phyloP scores from a whole-genome alignment of 35 echinoderm and acorn worm species.

The Ophiothrix spiculata region DNA sequence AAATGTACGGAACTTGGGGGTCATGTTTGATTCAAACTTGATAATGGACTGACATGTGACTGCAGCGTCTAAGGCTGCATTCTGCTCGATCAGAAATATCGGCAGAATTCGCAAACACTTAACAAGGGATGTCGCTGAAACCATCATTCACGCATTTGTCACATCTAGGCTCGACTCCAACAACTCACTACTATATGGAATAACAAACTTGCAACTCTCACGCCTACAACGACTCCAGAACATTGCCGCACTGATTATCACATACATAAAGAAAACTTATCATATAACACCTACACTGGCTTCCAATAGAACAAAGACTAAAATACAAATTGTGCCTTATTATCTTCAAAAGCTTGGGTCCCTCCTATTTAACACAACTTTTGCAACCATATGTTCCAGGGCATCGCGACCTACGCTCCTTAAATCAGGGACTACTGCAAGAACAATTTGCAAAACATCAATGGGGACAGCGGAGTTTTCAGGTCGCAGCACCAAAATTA shows the following conservation, averaged over 20 bases:
- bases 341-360: not conserved
- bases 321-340: not conserved
- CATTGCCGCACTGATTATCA: not conserved
- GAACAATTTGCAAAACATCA: not conserved
- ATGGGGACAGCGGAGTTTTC: not conserved
- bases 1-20: constrained; percentile 10
- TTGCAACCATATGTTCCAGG: not conserved
- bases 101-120: constrained; percentile 30
- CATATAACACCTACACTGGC: not conserved
- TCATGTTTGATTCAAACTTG: constrained; percentile 22
- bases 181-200: constrained; percentile 3
- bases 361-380: not conserved
- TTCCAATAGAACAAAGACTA: not conserved
- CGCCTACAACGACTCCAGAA: not conserved
- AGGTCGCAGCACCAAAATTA: not conserved
- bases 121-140: not conserved
- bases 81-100: constrained; percentile 4
- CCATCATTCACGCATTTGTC: no score
- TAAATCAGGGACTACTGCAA: not conserved
- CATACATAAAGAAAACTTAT: not conserved
- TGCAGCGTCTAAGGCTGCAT: constrained; percentile 29
- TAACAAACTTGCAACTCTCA: not conserved
- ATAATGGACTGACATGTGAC: constrained; percentile 13
- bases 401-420: not conserved
- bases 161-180: not conserved